phyloP scores from a whole-genome alignment of 2,888 invertebrate genomes.

The Chrysolina oricalcia region DNA sequence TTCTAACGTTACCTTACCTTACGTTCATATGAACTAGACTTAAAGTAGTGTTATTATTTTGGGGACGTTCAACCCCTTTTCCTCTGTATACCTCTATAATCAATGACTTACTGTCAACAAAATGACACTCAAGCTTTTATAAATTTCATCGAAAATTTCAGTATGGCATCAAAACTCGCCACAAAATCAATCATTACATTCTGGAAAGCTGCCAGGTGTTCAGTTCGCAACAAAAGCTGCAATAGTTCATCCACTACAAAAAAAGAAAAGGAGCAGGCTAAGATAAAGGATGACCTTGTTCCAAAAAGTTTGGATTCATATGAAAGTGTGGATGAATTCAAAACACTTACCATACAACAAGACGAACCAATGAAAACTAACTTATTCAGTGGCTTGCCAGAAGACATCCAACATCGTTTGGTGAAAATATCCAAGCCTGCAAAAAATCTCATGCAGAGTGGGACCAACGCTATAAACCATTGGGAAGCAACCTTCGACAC shows the following conservation, averaged over 20 bases:
- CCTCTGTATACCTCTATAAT: background rate
- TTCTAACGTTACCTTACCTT: no score
- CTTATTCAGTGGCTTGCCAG: slow-evolving; percentile 11
- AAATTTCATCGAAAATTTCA: background rate
- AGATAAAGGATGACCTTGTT: slow-evolving; percentile 25
- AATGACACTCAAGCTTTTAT: background rate
- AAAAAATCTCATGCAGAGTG: slow-evolving; percentile 62
- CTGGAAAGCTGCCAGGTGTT: background rate
- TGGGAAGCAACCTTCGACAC: slow-evolving; percentile 61
- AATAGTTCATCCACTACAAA: background rate
- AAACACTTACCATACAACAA: background rate
- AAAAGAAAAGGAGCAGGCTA: background rate
- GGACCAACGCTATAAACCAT: slow-evolving; percentile 51
- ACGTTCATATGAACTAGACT: no score
- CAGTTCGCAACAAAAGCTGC: background rate
- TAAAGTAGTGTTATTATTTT: no score
- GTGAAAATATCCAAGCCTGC: slow-evolving; percentile 59
- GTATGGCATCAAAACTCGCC: background rate
- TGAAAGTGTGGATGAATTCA: background rate
- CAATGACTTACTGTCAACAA: background rate
- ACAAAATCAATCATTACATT: background rate
- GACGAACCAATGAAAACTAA: background rate
- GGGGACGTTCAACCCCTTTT: no score
- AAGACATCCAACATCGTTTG: slow-evolving; percentile 46
- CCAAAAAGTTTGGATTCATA: slow-evolving; percentile 24